Evolutionary conservation across 2,797 vertebrate species (phyloP), one percentile per base, ranked within the genome.

Genomic region (Betta splendens): DNA sequence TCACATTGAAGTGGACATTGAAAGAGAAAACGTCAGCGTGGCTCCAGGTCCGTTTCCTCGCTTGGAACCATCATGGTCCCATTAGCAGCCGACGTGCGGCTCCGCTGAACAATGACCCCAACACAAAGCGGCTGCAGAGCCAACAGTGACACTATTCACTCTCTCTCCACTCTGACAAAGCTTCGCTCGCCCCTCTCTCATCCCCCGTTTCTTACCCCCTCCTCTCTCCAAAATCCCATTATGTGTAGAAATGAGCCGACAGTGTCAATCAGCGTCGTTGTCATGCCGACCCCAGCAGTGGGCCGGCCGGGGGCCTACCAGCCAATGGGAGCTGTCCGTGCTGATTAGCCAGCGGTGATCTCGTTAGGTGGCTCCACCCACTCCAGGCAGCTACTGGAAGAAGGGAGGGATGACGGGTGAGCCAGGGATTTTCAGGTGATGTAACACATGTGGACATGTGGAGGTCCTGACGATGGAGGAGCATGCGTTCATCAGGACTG

Each of bases 181-280:
- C 47, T 66, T 55, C 54, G 5, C 48, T 25, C 21, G 0, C 13
- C 28, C n/a, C n/a, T 23, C 43, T 33, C 63, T 18, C 44, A 48
- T 23, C 3, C 1, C 40, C 42, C 50, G 0, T 16, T 21, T 39
- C 60, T 50, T 37, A 45, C 0, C 44, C 33, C 45, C 40, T 21
- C 25, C 29, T 9, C 64, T 37, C 64, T 38, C 44, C 55, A 38
- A 91, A 90, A 91, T 90, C 89, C 84, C 83, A 88, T 91, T 90
- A 89, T 85, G 85, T 86, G 85, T 72, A 61, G 75, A 73, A 75
- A 79, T 60, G 76, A 81, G 60, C 84, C 85, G 89, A 87, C 89
- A 80, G 66, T 84, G 83, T 84, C 85, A 75, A 87, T 92, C 87
- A 82, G 74, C 47, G 64, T 74, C 72, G 84, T 86, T 79, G 79